A percentile compares a stretch with the other conserved stretches of the same genome.
These are phyloP conservation scores for Nothocercus nigrocapillus DNA, from an alignment of 2,113 vertebrate genomes.

Conservation along the genomic window DNA sequence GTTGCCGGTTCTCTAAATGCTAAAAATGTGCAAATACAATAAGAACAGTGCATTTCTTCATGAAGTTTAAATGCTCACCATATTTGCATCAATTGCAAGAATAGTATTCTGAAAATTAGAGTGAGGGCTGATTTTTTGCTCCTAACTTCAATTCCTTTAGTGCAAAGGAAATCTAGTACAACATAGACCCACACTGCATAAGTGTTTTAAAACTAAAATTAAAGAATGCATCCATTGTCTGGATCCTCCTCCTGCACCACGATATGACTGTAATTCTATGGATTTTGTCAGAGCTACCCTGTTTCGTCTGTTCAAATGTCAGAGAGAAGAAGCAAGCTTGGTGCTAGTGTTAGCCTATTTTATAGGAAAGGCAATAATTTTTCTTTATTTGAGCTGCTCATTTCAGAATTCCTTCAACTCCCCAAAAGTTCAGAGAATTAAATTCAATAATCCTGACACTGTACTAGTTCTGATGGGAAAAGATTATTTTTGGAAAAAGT, in stretches of 20 bases:
- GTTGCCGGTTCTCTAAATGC: constrained; percentile 11
- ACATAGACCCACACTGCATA: neutral
- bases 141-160: neutral
- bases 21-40: neutral
- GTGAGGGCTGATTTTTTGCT: neutral
- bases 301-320: neutral
- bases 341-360: neutral
- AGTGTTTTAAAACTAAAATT: neutral
- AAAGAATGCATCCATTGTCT: neutral
- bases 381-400: neutral
- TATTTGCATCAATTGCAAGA: neutral
- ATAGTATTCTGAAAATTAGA: neutral
- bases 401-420: neutral
- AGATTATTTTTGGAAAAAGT: neutral
- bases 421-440: neutral
- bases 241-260: neutral
- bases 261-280: neutral
- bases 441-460: neutral
- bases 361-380: neutral
- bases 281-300: neutral
- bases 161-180: neutral
- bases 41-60: neutral
- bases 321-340: neutral
- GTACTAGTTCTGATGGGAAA: neutral
- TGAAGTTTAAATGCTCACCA: neutral